Conservation (phyloP, 2,113 vertebrate species). For the Tiliqua scincoides region DNA sequence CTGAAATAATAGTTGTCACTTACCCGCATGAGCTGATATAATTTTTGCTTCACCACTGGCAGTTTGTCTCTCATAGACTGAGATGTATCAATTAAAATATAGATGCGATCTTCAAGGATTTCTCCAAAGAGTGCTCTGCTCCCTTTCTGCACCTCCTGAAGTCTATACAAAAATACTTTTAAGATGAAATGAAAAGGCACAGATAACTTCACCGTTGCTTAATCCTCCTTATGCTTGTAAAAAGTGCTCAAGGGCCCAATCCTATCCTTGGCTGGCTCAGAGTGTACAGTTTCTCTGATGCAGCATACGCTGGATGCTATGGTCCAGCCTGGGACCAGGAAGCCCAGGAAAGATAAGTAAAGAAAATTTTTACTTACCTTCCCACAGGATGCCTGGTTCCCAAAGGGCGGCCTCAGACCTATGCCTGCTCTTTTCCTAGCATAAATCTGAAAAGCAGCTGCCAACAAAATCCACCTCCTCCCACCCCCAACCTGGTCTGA, state of each 20-base stretch:
- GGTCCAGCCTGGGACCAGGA: too few relatives aligned
- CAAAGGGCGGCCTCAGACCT: too few relatives aligned
- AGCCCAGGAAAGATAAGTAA: too few relatives aligned
- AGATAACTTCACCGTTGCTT: neutral
- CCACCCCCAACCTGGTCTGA: too few relatives aligned
- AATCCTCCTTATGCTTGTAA: neutral
- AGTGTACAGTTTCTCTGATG: too few relatives aligned
- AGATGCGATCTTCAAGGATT: constrained; percentile 72
- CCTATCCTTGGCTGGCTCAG: too few relatives aligned
- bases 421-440: too few relatives aligned
- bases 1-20: neutral
- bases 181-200: constrained; percentile 5
- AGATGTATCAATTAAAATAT: constrained; percentile 82
- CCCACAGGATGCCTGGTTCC: too few relatives aligned
- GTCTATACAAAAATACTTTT: constrained; percentile 59
- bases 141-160: constrained; percentile 78
- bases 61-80: constrained; percentile 83
- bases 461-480: too few relatives aligned
- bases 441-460: too few relatives aligned
- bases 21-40: constrained; percentile 80
- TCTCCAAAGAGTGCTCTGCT: constrained; percentile 82
- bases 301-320: too few relatives aligned
- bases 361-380: too few relatives aligned
- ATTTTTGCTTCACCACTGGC: constrained; percentile 78
- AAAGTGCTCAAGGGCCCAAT: neutral